Conservation (phyloP, 2,888 invertebrate genomes). For the Coenonympha glycerion region DNA sequence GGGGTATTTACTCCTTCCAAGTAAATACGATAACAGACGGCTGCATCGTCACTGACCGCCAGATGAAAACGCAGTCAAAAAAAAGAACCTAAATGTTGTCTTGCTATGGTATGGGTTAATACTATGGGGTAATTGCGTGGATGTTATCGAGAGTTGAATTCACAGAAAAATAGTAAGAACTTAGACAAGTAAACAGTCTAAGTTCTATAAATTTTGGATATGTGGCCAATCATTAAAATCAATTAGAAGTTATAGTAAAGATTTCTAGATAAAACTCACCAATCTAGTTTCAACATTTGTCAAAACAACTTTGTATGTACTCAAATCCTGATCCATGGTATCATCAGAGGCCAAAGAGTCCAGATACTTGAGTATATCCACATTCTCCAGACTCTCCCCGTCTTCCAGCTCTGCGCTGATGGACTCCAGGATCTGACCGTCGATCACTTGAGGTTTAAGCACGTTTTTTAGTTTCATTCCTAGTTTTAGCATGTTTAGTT, state of each 20-base stretch:
- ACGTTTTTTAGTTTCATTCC: conserved; percentile 79
- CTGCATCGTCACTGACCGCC: too few species aligned
- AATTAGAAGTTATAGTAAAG: too few species aligned
- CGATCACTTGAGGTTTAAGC: conserved; percentile 71
- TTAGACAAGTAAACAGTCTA: too few species aligned
- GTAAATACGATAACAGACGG: not conserved
- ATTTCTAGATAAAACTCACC: conserved; percentile 39
- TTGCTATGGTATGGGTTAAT: too few species aligned
- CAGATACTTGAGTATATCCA: conserved; percentile 57
- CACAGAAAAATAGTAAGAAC: too few species aligned
- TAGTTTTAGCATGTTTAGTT: conserved; percentile 58
- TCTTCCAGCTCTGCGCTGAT: conserved; percentile 40
- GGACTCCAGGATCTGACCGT: conserved; percentile 63
- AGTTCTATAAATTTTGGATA: too few species aligned
- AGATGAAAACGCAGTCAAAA: too few species aligned
- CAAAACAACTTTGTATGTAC: conserved; percentile 61
- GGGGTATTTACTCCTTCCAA: too few species aligned
- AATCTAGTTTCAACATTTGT: conserved; percentile 59
- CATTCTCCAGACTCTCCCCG: conserved; percentile 49
- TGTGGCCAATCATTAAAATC: too few species aligned
- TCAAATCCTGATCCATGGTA: conserved; percentile 53
- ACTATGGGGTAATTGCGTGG: too few species aligned
- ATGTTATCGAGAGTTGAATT: too few species aligned
- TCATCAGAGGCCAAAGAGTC: conserved; percentile 64
- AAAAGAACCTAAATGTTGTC: too few species aligned